Evolutionary conservation across 2,113 vertebrate genomes (phyloP).

Genomic region (Callospermophilus lateralis): DNA sequence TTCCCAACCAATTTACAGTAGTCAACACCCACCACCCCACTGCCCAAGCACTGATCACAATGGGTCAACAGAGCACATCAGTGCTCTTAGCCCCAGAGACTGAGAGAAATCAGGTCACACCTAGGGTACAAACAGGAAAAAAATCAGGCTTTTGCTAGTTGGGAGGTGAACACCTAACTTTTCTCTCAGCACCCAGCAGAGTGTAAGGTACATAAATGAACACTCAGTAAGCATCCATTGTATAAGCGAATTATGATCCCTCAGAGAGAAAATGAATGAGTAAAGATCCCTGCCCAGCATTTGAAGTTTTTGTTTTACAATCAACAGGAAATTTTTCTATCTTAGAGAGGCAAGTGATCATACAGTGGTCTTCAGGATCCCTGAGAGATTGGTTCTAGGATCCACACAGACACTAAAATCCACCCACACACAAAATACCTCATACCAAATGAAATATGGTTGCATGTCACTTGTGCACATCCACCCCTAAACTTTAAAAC

Average conservation of each 20-base stretch:
- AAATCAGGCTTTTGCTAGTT: background rate
- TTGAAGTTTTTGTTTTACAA: constrained; percentile 6
- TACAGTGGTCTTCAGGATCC: background rate
- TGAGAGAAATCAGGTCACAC: background rate
- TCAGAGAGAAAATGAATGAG: background rate
- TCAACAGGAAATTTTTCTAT: background rate
- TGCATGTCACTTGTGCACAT: background rate
- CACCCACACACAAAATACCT: too few species aligned
- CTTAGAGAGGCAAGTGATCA: background rate
- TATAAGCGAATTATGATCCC: background rate
- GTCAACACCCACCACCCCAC: background rate
- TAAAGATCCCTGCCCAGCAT: background rate
- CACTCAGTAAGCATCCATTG: background rate
- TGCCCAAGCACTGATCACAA: background rate
- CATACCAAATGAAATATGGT: background rate
- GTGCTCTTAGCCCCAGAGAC: background rate
- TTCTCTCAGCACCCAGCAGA: background rate
- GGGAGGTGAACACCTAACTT: background rate
- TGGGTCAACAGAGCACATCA: background rate
- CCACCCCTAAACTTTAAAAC: background rate
- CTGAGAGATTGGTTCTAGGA: background rate
- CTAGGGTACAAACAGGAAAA: background rate
- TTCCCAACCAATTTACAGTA: background rate
- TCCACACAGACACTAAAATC: background rate
- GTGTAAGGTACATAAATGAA: background rate